These are phyloP conservation scores for Serinus canaria DNA, from an alignment of 2,113 vertebrate genomes.

Conservation along the genomic window DNA sequence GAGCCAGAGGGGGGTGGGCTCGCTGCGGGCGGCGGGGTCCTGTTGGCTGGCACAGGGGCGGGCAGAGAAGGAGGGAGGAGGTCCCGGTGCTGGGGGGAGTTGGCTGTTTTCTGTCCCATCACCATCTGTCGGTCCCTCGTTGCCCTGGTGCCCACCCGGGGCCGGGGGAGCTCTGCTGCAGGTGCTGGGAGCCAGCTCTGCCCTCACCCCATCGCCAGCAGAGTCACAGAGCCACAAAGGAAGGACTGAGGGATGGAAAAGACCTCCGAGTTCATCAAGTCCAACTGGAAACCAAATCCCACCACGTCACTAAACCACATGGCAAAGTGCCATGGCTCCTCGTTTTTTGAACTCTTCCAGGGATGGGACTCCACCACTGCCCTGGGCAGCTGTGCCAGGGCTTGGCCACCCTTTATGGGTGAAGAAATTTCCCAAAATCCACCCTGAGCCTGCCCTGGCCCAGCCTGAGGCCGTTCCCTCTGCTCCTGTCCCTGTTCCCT, in stretches of 20 bases:
- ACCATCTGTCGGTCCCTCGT: rapidly evolving
- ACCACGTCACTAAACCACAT: rapidly evolving
- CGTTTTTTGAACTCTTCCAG: rapidly evolving
- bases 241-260: background rate
- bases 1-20: background rate
- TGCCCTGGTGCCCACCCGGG: background rate
- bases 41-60: background rate
- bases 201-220: background rate
- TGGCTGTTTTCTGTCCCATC: background rate
- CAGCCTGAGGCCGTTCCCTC: background rate
- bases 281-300: background rate
- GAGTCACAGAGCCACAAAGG: background rate
- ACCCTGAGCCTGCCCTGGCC: background rate
- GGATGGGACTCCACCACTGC: rapidly evolving
- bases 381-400: background rate
- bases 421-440: background rate
- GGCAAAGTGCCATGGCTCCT: background rate
- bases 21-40: background rate
- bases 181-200: background rate
- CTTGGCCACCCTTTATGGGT: rapidly evolving
- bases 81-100: too few relatives aligned
- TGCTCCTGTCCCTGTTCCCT: background rate
- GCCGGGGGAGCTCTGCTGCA: background rate
- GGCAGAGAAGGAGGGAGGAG: background rate
- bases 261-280: background rate